Evolutionary conservation across 2,113 vertebrate genomes (phyloP).

Genomic region (Caranx ignobilis): DNA sequence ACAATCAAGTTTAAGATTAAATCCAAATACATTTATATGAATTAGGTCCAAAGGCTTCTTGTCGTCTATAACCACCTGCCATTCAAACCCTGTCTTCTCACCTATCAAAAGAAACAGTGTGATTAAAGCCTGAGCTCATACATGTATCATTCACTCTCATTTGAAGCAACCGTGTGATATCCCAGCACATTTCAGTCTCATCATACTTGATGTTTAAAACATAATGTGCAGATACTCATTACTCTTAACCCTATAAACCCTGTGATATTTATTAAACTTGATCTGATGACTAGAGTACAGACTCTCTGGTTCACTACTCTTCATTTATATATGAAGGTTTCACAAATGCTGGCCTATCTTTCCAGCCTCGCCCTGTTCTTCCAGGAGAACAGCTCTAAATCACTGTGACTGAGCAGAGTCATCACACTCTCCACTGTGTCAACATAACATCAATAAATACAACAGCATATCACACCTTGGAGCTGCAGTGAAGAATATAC

Average conservation of each 20-base stretch:
- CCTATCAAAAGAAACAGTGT: background rate
- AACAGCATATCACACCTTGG: slow-evolving; percentile 21
- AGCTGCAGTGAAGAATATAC: slow-evolving; percentile 21
- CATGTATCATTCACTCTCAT: background rate
- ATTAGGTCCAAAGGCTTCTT: background rate
- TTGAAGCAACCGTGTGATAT: background rate
- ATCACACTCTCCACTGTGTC: slow-evolving; percentile 18
- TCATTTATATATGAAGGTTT: slow-evolving; percentile 8
- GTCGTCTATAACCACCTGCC: background rate
- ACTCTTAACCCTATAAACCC: background rate
- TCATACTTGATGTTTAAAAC: slow-evolving; percentile 1
- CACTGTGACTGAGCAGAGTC: slow-evolving; percentile 13
- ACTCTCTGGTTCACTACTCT: slow-evolving; percentile 25
- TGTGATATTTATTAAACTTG: background rate
- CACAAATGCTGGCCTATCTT: slow-evolving; percentile 2
- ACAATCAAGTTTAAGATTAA: background rate
- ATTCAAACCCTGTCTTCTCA: background rate
- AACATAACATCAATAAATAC: slow-evolving; percentile 19
- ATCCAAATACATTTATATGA: slow-evolving; percentile 6
- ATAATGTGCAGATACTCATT: slow-evolving; percentile 21
- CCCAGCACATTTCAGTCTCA: slow-evolving; percentile 4
- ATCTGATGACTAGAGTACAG: slow-evolving; percentile 3
- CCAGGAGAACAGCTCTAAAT: slow-evolving; percentile 24
- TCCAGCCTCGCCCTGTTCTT: slow-evolving; percentile 1
- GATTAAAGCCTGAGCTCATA: background rate